Conservation (phyloP, 2,888 invertebrate species). For the Aleiodes leptofemur region DNA sequence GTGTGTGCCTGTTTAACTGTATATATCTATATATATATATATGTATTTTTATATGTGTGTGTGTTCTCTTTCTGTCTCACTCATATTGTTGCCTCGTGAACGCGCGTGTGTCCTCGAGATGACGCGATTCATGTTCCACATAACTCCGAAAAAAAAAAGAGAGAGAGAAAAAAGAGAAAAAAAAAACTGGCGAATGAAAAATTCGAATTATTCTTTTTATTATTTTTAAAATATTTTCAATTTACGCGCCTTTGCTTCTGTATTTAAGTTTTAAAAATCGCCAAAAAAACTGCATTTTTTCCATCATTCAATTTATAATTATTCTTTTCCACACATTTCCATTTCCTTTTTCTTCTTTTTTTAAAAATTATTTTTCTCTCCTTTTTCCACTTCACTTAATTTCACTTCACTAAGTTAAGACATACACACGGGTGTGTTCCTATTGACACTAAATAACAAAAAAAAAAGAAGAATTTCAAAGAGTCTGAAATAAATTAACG, state of each 20-base stretch:
- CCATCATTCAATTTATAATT: neutral
- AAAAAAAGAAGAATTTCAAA: no score
- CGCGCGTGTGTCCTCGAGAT: constrained; percentile 55
- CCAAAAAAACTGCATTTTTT: no score
- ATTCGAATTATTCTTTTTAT: no score
- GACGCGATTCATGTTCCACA: constrained; percentile 47
- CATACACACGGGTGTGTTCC: no score
- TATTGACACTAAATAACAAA: neutral
- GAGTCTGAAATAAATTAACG: no score
- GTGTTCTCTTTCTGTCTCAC: constrained; percentile 36
- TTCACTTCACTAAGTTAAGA: no score
- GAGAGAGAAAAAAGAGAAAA: constrained; percentile 11
- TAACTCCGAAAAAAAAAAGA: constrained; percentile 32
- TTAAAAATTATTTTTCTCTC: neutral
- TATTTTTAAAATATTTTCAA: neutral
- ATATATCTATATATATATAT: neutral
- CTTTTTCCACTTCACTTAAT: neutral
- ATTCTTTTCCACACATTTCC: neutral
- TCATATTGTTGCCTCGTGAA: constrained; percentile 50
- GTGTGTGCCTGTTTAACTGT: neutral
- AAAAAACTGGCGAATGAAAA: no score
- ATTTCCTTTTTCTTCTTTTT: neutral
- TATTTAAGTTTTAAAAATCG: no score
- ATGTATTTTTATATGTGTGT: constrained; percentile 10
- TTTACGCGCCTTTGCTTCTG: no score